phyloP scores from a whole-genome alignment of 1,140 invertebrate species.

The Gonatopus flavifemur region DNA sequence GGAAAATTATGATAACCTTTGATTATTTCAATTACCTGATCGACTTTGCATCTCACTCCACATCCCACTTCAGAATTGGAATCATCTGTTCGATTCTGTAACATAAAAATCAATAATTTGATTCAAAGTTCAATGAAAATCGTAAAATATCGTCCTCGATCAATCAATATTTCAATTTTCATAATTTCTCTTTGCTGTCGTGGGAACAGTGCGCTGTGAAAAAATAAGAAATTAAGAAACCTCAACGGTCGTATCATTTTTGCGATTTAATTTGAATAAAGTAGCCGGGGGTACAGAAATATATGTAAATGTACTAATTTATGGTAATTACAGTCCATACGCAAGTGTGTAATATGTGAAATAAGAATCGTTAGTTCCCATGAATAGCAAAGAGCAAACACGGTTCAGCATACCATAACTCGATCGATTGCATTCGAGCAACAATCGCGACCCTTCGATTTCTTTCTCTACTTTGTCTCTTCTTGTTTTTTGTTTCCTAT shows the following conservation, averaged over 20 bases:
- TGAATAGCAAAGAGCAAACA: slow-evolving; percentile 21
- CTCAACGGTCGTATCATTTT: neutral
- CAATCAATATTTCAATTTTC: no score
- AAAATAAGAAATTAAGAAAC: neutral
- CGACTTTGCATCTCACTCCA: slow-evolving; percentile 64
- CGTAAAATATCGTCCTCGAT: no score
- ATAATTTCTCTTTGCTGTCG: no score
- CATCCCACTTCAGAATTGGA: slow-evolving; percentile 64
- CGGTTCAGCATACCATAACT: slow-evolving; percentile 32
- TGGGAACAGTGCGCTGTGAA: no score
- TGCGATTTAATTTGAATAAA: no score
- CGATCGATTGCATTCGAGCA: neutral
- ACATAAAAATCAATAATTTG: slow-evolving; percentile 51
- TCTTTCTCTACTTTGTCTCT: slow-evolving; percentile 17
- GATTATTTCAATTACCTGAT: slow-evolving; percentile 49
- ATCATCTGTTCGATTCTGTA: slow-evolving; percentile 67
- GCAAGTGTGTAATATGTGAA: no score
- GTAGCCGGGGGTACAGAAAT: no score
- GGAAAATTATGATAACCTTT: no score
- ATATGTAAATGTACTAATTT: no score
- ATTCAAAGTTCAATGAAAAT: no score
- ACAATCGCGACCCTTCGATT: slow-evolving; percentile 9
- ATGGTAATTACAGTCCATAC: slow-evolving; percentile 18
- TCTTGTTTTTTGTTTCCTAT: neutral
- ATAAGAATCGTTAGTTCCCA: slow-evolving; percentile 32